These are phyloP conservation scores for Asarcornis scutulata DNA, from an alignment of 2,113 vertebrate species.

Conservation along the genomic window DNA sequence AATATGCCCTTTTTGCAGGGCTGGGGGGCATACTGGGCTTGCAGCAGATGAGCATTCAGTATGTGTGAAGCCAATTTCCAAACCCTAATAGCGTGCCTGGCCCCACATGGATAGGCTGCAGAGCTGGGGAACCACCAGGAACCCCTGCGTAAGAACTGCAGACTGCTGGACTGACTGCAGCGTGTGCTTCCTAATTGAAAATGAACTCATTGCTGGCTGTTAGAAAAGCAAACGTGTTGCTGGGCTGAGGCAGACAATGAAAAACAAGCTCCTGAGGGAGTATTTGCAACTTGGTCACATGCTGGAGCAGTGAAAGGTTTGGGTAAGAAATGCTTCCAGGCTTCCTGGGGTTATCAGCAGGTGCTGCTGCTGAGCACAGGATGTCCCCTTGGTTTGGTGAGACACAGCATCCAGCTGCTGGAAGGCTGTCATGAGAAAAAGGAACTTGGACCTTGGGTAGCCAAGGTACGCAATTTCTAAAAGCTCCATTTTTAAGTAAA, in stretches of 20 bases:
- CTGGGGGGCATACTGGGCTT: neutral
- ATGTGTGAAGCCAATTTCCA: neutral
- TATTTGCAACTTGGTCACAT: fast-evolving
- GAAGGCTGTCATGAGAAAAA: neutral
- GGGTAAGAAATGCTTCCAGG: neutral
- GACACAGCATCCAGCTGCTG: neutral
- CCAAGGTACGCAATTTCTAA: neutral
- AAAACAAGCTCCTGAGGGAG: neutral
- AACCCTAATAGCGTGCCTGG: neutral
- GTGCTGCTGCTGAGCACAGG: neutral
- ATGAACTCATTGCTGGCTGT: neutral
- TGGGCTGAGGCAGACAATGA: neutral
- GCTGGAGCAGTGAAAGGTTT: neutral
- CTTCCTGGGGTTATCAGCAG: neutral
- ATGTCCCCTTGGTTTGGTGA: neutral
- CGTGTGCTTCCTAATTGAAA: neutral
- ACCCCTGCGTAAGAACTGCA: neutral
- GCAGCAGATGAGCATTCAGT: neutral
- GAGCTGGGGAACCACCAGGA: slow-evolving; percentile 5
- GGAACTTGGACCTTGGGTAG: neutral
- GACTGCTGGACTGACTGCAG: neutral
- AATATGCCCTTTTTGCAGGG: neutral
- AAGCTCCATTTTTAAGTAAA: neutral
- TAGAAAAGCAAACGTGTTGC: neutral
- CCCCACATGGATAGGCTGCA: neutral